A percentile compares a stretch with the other conserved stretches of the same genome.
phyloP scores from a whole-genome alignment of 2,888 invertebrate species.

The Chymomyza procnemis region DNA sequence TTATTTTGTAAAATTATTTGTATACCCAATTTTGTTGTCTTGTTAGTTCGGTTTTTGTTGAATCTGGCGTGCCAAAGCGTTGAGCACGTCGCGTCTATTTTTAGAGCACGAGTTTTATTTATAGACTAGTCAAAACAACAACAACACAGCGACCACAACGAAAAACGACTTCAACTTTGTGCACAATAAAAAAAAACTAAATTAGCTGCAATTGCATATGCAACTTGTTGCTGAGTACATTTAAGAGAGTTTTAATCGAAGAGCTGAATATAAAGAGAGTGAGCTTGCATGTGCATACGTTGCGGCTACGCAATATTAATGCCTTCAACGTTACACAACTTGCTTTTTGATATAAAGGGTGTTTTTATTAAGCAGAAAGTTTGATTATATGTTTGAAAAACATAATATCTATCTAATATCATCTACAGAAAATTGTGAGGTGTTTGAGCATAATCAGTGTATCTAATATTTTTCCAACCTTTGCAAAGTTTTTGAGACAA shows the following conservation, averaged over 20 bases:
- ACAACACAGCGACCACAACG: conserved; percentile 9
- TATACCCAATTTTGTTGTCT: conserved; percentile 51
- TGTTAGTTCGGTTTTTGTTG: conserved; percentile 65
- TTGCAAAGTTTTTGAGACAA: too few relatives aligned
- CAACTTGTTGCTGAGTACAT: conserved; percentile 56
- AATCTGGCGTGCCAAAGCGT: conserved; percentile 35
- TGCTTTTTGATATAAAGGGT: conserved; percentile 26
- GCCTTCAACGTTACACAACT: neutral
- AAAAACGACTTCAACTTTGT: conserved; percentile 51
- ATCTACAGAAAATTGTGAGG: too few relatives aligned
- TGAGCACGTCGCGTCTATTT: conserved; percentile 59
- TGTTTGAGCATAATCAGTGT: too few relatives aligned
- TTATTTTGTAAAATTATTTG: conserved; percentile 53
- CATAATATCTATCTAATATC: too few relatives aligned
- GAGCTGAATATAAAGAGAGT: conserved; percentile 10
- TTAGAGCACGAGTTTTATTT: conserved; percentile 61
- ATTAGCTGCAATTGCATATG: conserved; percentile 36
- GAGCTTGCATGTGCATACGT: neutral
- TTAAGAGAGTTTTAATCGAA: neutral
- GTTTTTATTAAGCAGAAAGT: conserved; percentile 33
- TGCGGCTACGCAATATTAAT: conserved; percentile 56
- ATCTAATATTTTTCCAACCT: too few relatives aligned
- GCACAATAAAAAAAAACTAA: conserved; percentile 25
- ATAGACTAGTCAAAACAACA: conserved; percentile 31
- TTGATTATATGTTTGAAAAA: conserved; percentile 22